phyloP scores from a whole-genome alignment of 2,797 vertebrate species.

The Peromyscus attwateri region DNA sequence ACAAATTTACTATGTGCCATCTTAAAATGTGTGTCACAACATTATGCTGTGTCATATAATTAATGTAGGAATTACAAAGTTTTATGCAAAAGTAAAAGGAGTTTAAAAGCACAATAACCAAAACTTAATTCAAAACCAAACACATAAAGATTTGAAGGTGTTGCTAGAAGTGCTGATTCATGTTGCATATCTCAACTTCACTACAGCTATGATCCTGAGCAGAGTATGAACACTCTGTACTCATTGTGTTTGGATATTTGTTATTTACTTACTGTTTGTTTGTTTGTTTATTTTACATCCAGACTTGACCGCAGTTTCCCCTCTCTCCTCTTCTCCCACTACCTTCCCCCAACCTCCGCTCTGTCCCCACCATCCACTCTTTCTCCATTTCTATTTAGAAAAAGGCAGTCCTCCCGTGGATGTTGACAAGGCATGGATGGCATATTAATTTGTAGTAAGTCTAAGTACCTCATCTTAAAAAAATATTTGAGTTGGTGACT shows the following conservation, averaged over 20 bases:
- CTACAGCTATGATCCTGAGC: too few species aligned
- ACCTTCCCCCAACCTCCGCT: too few species aligned
- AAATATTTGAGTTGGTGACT: not conserved
- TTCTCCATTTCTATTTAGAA: too few species aligned
- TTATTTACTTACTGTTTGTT: not conserved
- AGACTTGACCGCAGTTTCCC: too few species aligned
- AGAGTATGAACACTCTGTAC: not conserved
- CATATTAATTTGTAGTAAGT: too few species aligned
- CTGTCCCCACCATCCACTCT: too few species aligned
- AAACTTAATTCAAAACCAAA: not conserved
- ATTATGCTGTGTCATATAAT: not conserved
- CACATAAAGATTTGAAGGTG: not conserved
- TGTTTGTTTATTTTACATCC: too few species aligned
- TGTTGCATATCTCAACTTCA: not conserved
- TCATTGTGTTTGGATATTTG: not conserved
- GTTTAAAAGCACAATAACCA: not conserved
- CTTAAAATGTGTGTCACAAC: not conserved
- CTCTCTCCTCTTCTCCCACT: too few species aligned
- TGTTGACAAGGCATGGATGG: too few species aligned
- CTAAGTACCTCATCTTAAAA: too few species aligned
- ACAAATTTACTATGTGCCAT: too few species aligned
- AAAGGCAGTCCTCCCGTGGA: too few species aligned
- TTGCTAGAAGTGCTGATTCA: not conserved
- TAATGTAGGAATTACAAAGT: not conserved
- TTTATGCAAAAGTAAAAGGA: not conserved